phyloP scores from a whole-genome alignment of 2,113 vertebrate genomes.

The Myodes glareolus region DNA sequence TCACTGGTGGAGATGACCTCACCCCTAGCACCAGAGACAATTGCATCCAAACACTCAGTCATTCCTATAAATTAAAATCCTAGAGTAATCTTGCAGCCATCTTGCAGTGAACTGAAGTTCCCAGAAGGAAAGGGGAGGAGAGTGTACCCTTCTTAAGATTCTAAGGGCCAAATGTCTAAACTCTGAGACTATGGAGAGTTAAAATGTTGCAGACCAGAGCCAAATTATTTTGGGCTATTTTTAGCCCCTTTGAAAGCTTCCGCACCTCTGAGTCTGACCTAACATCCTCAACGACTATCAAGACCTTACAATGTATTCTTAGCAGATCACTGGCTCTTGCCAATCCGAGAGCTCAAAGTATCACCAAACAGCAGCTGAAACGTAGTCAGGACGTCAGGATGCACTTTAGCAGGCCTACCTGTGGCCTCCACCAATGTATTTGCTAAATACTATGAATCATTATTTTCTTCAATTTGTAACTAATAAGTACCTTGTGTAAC shows the following conservation, averaged over 20 bases:
- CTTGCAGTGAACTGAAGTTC: background rate
- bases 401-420: background rate
- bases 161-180: background rate
- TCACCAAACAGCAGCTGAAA: background rate
- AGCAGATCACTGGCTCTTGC: background rate
- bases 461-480: background rate
- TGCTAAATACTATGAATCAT: background rate
- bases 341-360: background rate
- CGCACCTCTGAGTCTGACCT: background rate
- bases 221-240: background rate
- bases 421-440: background rate
- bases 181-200: background rate
- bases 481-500: background rate
- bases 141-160: background rate
- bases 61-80: background rate
- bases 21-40: background rate
- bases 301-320: background rate
- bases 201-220: background rate
- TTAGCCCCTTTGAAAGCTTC: background rate
- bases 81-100: background rate
- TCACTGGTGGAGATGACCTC: background rate
- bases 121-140: background rate
- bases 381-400: background rate
- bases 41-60: background rate
- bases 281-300: background rate